A percentile compares a stretch with the other conserved stretches of the same genome.
Evolutionary conservation across 2,888 invertebrate species (phyloP).

Genomic region (Scaptomyza caliginosa): DNA sequence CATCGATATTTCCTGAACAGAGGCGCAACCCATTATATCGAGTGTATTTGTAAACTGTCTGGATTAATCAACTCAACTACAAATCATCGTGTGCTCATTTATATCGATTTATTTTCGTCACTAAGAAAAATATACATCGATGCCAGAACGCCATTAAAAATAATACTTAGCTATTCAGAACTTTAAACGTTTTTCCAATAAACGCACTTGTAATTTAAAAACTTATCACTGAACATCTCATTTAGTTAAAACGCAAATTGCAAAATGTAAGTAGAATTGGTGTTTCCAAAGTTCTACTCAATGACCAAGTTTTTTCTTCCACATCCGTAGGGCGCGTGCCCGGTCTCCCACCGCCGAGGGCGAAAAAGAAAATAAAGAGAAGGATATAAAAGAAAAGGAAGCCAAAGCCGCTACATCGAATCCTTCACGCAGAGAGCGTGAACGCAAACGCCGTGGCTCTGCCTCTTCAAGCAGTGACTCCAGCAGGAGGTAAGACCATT

Average conservation of each 20-base stretch:
- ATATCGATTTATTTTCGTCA: slow-evolving; percentile 24
- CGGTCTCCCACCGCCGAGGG: slow-evolving; percentile 89
- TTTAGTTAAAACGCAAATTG: background rate
- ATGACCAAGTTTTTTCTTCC: slow-evolving; percentile 16
- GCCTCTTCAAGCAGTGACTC: slow-evolving; percentile 92
- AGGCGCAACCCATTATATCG: slow-evolving; percentile 12
- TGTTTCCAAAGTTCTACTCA: slow-evolving; percentile 4
- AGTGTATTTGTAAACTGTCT: background rate
- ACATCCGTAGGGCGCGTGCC: slow-evolving; percentile 89
- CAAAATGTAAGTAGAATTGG: slow-evolving; percentile 49
- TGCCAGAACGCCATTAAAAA: slow-evolving; percentile 49
- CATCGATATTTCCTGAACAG: background rate
- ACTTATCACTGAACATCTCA: slow-evolving; percentile 5
- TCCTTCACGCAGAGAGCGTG: slow-evolving; percentile 79
- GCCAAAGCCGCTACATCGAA: slow-evolving; percentile 64
- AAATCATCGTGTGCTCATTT: background rate
- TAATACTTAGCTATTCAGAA: slow-evolving; percentile 9
- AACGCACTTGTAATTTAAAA: slow-evolving; percentile 10
- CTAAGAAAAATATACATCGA: slow-evolving; percentile 29
- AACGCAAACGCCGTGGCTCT: slow-evolving; percentile 85
- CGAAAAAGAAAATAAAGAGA: slow-evolving; percentile 90
- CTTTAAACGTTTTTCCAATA: slow-evolving; percentile 15
- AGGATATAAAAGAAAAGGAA: slow-evolving; percentile 82
- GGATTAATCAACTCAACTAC: background rate
- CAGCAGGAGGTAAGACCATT: slow-evolving; percentile 88